Evolutionary conservation across 2,797 vertebrate genomes (phyloP).

Genomic region (Helarctos malayanus): DNA sequence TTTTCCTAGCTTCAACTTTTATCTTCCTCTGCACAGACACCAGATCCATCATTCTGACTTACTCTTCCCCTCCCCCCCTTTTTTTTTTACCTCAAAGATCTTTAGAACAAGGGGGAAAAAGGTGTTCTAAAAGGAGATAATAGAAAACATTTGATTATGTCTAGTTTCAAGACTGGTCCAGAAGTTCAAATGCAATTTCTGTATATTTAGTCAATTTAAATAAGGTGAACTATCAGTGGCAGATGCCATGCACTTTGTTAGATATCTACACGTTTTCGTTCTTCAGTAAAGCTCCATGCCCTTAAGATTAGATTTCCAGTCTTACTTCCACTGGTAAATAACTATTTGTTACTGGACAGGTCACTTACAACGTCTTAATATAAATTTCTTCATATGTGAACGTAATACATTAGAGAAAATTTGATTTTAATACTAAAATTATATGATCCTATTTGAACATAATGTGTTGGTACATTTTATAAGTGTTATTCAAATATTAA

Average conservation of each 20-base stretch:
- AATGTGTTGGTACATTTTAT: neutral
- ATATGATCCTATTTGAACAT: neutral
- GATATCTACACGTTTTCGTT: neutral
- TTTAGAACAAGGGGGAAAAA: neutral
- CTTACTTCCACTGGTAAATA: neutral
- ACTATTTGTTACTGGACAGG: neutral
- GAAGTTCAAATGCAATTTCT: slow-evolving; percentile 13
- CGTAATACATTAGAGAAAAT: neutral
- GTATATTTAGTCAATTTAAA: neutral
- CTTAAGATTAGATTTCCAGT: neutral
- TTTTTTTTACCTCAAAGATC: neutral
- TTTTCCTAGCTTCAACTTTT: neutral
- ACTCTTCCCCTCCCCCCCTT: neutral
- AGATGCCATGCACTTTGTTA: neutral
- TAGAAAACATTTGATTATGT: slow-evolving; percentile 21
- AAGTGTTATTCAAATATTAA: neutral
- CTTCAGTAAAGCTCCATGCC: neutral
- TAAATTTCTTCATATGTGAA: neutral
- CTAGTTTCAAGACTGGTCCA: neutral
- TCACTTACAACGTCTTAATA: neutral
- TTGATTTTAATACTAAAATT: neutral
- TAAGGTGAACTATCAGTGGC: neutral
- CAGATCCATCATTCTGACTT: slow-evolving; percentile 60
- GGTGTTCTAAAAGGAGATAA: neutral
- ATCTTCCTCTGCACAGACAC: neutral